Evolutionary conservation across 2,113 vertebrate species (phyloP), one percentile per base, ranked within the genome.

Genomic region (Colaptes auratus): DNA sequence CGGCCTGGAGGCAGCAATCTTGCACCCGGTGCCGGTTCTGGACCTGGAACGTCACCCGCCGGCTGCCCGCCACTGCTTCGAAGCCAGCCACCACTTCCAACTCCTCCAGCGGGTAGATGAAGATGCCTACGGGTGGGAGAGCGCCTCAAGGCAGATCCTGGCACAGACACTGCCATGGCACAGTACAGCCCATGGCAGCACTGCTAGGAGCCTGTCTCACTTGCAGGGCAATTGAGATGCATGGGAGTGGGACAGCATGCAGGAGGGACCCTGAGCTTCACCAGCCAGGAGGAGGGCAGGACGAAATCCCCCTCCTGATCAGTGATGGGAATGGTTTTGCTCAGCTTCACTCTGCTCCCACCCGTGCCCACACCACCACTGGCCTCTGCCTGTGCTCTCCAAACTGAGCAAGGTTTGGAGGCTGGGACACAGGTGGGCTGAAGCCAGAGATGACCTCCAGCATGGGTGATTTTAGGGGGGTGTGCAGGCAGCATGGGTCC

Each of bases 31-130:
- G 98, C 82, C 98, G 96, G 91, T 96, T 99, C 97, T 99, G 98
- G 19, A 99, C 95, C 95, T 99, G 98, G 91, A 99, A 98, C 0
- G 98, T 98, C 80, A 99, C 98, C 36, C 98, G 94, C 58, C 97
- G 96, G 73, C 98, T 98, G 35, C 99, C 98, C 3, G 97, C 98
- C 0, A 82, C 96, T 0, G 99, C 99, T 96, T 99, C 98, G 14
- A 99, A 99, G 77, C 98, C 96, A 0, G 99, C 98, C 86, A 99
- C 98, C 53, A 99, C 98, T 96, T 99, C 99, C 1, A 98, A 98
- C 92, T 99, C 99, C 18, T 98, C 98, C 64, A 99, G 98, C 0
- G 98, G 99, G 96, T 99, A 99, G 95, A 99, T 97, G 96, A 99
- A 99, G 86, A 99, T 95, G 42, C 99, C 99, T 99, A 91, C 1